Evolutionary conservation across 2,797 vertebrate genomes (phyloP), one percentile per base, ranked within the genome.

Genomic region (Argya squamiceps): DNA sequence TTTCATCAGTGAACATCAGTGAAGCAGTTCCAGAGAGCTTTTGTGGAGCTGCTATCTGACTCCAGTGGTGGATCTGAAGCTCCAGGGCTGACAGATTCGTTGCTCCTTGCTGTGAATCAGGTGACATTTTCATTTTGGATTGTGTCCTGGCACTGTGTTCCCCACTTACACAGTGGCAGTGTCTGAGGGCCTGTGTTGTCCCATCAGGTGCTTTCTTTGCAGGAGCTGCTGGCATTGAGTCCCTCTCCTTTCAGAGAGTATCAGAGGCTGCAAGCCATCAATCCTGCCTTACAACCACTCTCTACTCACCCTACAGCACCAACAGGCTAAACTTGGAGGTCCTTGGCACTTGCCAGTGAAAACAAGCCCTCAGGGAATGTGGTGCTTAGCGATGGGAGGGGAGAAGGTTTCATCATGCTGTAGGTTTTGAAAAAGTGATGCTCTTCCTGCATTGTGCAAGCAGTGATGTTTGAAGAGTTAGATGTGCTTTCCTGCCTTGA

Each of bases 371-470:
- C 29, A 55, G 3, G 11, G 37, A 63, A 64, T 58, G 29, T 56
- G 29, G 10, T 41, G 6, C 32, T 41, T 56, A 26, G 39, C 0
- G 0, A 14, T 39, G 46, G 30, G 78, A 81, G 12, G 32, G 52
- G 41, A 69, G 22, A 12, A 74, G 18, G 16, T 81, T 91, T 74
- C 77, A 18, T 89, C 87, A 74, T 27, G 11, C 55, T 60, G 0
- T 16, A 10, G 20, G 21, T 70, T 94, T 86, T 77, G 44, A 84
- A 89, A 91, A 10, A 36, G 19, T 19, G 11, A 34, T 67, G 19
- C 10, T 81, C 14, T 27, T 77, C 63, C 65, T 74, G 70, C n/a
- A 10, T 53, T 87, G 73, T 17, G 6, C 73, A 93, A 79, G 47
- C 67, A 87, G 24, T 0, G 0, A 37, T 47, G 18, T 59, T 73